Conservation (phyloP, 2,888 invertebrate genomes). For the Celastrina argiolus region DNA sequence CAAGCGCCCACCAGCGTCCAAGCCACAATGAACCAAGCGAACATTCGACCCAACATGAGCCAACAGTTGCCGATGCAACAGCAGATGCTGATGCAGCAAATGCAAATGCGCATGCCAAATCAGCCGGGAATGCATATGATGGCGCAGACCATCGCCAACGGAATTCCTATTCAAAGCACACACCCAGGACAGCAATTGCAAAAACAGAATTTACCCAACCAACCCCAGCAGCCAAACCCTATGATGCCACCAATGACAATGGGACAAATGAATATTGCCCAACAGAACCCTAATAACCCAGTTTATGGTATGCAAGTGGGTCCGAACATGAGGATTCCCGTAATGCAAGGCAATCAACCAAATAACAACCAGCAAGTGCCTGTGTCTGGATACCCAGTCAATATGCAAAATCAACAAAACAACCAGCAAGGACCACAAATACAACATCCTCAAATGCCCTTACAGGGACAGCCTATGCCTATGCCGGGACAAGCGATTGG, state of each 20-base stretch:
- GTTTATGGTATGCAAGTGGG: conserved; percentile 60
- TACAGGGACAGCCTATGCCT: conserved; percentile 48
- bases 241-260: conserved; percentile 53
- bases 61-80: conserved; percentile 57
- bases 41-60: conserved; percentile 48
- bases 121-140: conserved; percentile 58
- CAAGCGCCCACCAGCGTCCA: conserved; percentile 49
- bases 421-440: conserved; percentile 49
- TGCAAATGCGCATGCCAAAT: conserved; percentile 63
- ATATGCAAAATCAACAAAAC: conserved; percentile 50
- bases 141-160: conserved; percentile 48
- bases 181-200: conserved; percentile 43
- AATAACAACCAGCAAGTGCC: conserved; percentile 51
- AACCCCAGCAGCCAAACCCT: conserved; percentile 41
- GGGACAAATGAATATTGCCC: conserved; percentile 49
- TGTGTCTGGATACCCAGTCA: conserved; percentile 52
- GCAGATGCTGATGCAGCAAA: conserved; percentile 62
- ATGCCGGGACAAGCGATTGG: conserved; percentile 47
- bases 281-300: conserved; percentile 53
- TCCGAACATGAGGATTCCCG: conserved; percentile 63
- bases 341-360: conserved; percentile 53
- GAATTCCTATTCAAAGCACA: conserved; percentile 31
- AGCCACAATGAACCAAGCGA: conserved; percentile 51
- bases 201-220: conserved; percentile 55
- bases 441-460: conserved; percentile 45